phyloP scores from a whole-genome alignment of 1,140 invertebrate species.

The Brachionus manjavacas region DNA sequence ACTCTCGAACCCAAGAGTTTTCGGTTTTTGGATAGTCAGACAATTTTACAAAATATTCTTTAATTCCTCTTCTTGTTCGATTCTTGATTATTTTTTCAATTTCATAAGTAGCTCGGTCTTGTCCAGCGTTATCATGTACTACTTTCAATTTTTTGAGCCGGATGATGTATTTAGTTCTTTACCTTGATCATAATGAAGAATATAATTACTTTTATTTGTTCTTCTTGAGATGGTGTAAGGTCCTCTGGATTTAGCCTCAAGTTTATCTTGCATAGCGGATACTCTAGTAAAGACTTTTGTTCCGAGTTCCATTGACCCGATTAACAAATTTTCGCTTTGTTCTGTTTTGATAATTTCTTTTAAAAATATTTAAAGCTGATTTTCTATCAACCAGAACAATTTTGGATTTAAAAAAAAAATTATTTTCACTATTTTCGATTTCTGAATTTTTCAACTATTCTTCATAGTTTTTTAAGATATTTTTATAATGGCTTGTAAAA shows the following conservation, averaged over 20 bases:
- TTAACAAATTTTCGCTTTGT: neutral
- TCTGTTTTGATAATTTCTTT: neutral
- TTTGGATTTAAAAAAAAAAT: too few relatives aligned
- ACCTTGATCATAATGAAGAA: neutral
- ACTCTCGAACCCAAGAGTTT: conserved; percentile 32
- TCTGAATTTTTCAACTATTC: too few relatives aligned
- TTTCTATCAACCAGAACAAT: too few relatives aligned
- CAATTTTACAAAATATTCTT: conserved; percentile 33
- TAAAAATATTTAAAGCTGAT: too few relatives aligned
- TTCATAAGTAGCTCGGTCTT: neutral
- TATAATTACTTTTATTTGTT: conserved; percentile 9
- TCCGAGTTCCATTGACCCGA: neutral
- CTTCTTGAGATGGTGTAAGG: neutral
- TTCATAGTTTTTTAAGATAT: too few relatives aligned
- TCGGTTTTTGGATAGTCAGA: neutral
- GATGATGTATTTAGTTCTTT: neutral
- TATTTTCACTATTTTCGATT: too few relatives aligned
- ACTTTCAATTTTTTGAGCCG: neutral
- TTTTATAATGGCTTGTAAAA: too few relatives aligned
- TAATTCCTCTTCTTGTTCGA: neutral
- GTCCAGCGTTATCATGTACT: neutral
- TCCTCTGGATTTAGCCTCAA: neutral
- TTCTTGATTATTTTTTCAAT: conserved; percentile 26
- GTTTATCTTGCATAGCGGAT: neutral
- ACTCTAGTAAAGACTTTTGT: neutral